Percentiles rank a stretch among this genome's conserved stretches.
phyloP scores from a whole-genome alignment of 2,888 invertebrate genomes.

The Drosophila paucipuncta region DNA sequence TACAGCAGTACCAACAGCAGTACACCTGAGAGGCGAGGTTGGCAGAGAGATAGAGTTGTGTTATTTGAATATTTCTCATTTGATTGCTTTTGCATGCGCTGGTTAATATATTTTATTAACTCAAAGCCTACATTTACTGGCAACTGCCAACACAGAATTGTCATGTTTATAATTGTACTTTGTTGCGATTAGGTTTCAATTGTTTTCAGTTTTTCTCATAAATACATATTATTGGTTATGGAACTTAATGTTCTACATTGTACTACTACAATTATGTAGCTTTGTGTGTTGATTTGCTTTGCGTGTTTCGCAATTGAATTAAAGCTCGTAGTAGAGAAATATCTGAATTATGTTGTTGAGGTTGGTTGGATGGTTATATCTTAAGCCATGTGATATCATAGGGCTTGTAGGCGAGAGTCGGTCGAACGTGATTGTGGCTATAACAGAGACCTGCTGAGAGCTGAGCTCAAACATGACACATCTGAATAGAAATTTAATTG shows the following conservation, averaged over 20 bases:
- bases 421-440: background rate
- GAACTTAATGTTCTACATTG: background rate
- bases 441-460: background rate
- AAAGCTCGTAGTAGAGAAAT: background rate
- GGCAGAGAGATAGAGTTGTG: background rate
- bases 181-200: background rate
- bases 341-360: background rate
- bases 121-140: background rate
- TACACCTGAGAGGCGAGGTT: conserved; percentile 74
- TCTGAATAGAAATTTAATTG: background rate
- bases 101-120: background rate
- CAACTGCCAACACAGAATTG: background rate
- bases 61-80: background rate
- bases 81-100: background rate
- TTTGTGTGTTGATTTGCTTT: background rate
- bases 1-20: conserved; percentile 93
- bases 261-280: background rate
- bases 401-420: background rate
- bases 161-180: background rate
- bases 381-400: background rate
- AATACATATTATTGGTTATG: background rate
- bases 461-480: background rate
- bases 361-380: background rate
- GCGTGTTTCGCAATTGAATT: background rate
- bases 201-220: background rate